Percentiles rank a stretch among this genome's conserved stretches.
phyloP scores from a whole-genome alignment of 1,140 invertebrate genomes.

The Phymastichus coffea region DNA sequence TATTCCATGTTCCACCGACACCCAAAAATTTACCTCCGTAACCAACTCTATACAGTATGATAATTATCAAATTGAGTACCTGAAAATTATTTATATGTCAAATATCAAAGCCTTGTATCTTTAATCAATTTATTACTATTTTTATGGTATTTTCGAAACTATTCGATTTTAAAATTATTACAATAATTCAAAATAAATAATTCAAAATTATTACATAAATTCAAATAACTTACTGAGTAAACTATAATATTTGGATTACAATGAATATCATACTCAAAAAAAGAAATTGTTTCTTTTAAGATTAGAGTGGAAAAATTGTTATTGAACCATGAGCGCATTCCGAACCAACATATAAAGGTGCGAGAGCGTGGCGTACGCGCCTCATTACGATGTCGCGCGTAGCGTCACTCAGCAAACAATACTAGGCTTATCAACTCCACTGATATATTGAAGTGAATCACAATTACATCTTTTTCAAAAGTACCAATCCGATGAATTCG shows the following conservation, averaged over 20 bases:
- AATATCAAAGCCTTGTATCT: too few relatives aligned
- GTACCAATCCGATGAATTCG: conserved; percentile 33
- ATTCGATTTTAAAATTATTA: too few relatives aligned
- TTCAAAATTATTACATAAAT: too few relatives aligned
- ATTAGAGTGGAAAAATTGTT: too few relatives aligned
- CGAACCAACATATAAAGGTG: conserved; percentile 5
- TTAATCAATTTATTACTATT: too few relatives aligned
- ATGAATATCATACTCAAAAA: too few relatives aligned
- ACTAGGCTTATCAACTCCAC: conserved; percentile 11
- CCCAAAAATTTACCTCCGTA: conserved; percentile 78
- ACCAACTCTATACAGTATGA: conserved; percentile 80
- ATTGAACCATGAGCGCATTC: not conserved
- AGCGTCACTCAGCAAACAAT: conserved; percentile 36
- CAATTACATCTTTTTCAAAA: conserved; percentile 21
- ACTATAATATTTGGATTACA: too few relatives aligned
- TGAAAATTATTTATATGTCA: too few relatives aligned
- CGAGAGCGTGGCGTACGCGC: conserved; percentile 5
- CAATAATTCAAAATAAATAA: too few relatives aligned
- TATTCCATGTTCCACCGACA: conserved; percentile 82
- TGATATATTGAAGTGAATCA: conserved; percentile 38
- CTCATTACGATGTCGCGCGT: conserved; percentile 3
- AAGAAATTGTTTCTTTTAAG: too few relatives aligned
- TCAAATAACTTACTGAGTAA: too few relatives aligned
- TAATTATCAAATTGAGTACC: conserved; percentile 77
- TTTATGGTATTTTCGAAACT: too few relatives aligned